These are phyloP conservation scores for Idris sp. DNA, from an alignment of 1,140 invertebrate genomes.

Conservation along the genomic window DNA sequence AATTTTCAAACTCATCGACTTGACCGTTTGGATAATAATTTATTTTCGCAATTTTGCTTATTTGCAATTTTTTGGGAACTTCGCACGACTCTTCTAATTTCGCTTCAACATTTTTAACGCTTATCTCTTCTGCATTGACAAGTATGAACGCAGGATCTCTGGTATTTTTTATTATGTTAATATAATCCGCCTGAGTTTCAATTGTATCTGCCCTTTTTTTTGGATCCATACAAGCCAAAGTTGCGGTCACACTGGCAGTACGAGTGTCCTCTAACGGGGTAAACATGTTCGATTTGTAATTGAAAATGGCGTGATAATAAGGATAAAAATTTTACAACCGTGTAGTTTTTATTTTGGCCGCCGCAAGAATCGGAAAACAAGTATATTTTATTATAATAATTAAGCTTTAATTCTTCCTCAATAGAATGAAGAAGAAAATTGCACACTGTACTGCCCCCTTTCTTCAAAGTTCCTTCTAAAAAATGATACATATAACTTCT, in stretches of 20 bases:
- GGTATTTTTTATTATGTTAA: constrained; percentile 2
- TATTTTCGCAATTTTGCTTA: neutral
- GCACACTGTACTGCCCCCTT: too few relatives aligned
- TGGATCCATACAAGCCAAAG: neutral
- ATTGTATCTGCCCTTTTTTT: constrained; percentile 1
- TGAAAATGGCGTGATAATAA: neutral
- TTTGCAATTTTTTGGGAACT: neutral
- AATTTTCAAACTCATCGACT: neutral
- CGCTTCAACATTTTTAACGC: neutral
- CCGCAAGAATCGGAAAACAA: too few relatives aligned
- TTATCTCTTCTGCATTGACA: neutral
- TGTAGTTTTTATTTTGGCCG: too few relatives aligned
- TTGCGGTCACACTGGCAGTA: constrained; percentile 1
- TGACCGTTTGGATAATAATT: constrained; percentile 4
- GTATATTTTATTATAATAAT: too few relatives aligned
- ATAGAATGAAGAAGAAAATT: too few relatives aligned
- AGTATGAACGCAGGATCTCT: neutral
- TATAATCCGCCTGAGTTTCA: neutral
- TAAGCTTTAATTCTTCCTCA: too few relatives aligned
- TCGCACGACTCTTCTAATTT: neutral
- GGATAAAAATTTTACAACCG: constrained; percentile 2
- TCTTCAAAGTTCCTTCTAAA: too few relatives aligned
- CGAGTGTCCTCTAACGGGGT: neutral
- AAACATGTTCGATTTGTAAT: constrained; percentile 3
- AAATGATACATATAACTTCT: too few relatives aligned